A percentile compares a stretch with the other conserved stretches of the same genome.
These are phyloP conservation scores for Hozukius guyotensis DNA, from an alignment of 2,797 vertebrate species.

Conservation along the genomic window DNA sequence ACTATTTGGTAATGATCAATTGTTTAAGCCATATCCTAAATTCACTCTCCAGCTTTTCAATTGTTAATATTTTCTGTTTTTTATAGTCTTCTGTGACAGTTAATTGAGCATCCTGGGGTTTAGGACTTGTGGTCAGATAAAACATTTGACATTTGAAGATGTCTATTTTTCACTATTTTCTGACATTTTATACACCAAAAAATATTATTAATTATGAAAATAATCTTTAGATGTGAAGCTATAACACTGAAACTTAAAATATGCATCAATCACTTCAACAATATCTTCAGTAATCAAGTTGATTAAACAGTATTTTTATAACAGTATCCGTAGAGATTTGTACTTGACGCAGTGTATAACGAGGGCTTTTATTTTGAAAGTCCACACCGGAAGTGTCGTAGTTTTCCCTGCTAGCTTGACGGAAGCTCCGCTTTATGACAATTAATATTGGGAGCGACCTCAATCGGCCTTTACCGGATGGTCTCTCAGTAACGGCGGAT, in stretches of 20 bases:
- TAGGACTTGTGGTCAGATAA: background rate
- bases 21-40: background rate
- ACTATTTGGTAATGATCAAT: background rate
- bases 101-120: background rate
- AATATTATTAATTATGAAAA: background rate
- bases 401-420: conserved; percentile 7
- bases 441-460: conserved; percentile 74
- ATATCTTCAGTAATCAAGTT: background rate
- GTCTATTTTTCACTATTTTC: background rate
- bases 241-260: background rate
- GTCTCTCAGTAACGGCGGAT: conserved; percentile 37
- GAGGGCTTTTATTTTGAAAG: conserved; percentile 61
- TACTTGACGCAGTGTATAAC: background rate
- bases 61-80: background rate
- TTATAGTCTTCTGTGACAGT: background rate
- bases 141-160: background rate
- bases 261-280: background rate
- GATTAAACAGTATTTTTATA: background rate
- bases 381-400: conserved; percentile 27
- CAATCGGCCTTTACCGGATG: conserved; percentile 74
- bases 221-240: background rate
- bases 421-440: conserved; percentile 41
- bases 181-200: background rate
- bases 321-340: background rate
- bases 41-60: background rate